Conservation (phyloP, 92 coral and sea anemone genomes). For the Porites cylindrica region DNA sequence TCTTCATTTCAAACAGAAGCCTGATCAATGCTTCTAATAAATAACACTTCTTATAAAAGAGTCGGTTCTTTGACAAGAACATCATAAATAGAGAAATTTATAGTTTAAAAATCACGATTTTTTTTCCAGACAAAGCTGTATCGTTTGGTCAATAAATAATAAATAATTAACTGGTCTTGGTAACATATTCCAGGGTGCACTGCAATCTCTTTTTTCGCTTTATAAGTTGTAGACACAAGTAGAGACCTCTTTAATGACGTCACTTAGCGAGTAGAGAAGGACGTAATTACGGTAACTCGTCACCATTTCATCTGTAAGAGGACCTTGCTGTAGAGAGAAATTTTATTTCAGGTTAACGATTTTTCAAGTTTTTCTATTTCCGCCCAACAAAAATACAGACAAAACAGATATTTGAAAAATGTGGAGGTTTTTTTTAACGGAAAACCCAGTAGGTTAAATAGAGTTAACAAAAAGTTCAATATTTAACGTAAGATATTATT, state of each 20-base stretch:
- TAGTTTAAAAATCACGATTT: neutral
- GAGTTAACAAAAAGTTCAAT: no score
- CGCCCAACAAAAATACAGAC: no score
- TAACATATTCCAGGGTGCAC: conserved; percentile 10
- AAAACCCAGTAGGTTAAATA: no score
- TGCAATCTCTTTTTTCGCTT: neutral
- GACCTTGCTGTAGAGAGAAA: conserved; percentile 4
- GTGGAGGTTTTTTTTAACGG: no score
- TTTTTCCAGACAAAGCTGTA: neutral
- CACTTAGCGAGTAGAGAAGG: conserved; percentile 1
- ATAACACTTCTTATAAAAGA: no score
- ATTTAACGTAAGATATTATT: no score
- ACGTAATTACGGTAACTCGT: conserved; percentile 41
- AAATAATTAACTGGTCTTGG: neutral
- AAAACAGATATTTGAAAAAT: no score
- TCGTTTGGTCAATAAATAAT: neutral
- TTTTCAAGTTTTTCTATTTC: no score
- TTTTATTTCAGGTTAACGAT: no score
- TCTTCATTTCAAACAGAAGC: no score
- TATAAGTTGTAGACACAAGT: conserved; percentile 6
- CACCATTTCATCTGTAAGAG: conserved; percentile 32
- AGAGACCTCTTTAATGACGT: conserved; percentile 16
- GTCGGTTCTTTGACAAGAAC: neutral
- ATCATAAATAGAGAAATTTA: neutral
- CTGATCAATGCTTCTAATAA: neutral